A percentile compares a stretch with the other conserved stretches of the same genome.
phyloP scores from a whole-genome alignment of 2,113 vertebrate species.

The Gopherus flavomarginatus region DNA sequence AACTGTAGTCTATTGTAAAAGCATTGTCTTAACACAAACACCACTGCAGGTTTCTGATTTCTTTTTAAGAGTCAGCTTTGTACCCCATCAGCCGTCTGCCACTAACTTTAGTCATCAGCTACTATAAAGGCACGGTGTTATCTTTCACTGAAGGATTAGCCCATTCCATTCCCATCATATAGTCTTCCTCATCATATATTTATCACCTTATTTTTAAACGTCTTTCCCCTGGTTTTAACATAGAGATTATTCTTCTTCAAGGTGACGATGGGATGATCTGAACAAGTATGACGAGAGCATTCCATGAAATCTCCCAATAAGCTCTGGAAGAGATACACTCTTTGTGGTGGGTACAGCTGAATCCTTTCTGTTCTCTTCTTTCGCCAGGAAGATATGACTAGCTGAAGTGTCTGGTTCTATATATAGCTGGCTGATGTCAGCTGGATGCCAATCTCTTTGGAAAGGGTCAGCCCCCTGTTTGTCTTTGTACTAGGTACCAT shows the following conservation, averaged over 20 bases:
- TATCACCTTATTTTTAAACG: constrained; percentile 62
- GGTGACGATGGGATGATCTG: constrained; percentile 31
- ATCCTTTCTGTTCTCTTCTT: constrained; percentile 75
- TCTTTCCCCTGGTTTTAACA: constrained; percentile 25
- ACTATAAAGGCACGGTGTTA: constrained; percentile 37
- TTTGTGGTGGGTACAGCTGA: constrained; percentile 67
- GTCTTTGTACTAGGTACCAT: constrained; percentile 80
- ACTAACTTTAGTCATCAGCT: constrained; percentile 47
- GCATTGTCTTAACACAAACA: not conserved
- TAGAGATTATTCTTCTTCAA: constrained; percentile 22
- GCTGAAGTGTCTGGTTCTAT: constrained; percentile 87
- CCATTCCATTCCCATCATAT: constrained; percentile 63
- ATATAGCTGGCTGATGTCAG: constrained; percentile 98
- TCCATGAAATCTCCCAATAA: constrained; percentile 38
- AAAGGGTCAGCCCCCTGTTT: constrained; percentile 84
- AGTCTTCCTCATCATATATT: constrained; percentile 60
- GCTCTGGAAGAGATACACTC: constrained; percentile 46
- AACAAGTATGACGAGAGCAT: not conserved
- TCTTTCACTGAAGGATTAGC: constrained; percentile 71
- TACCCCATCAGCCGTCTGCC: constrained; percentile 26
- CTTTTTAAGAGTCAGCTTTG: constrained; percentile 42
- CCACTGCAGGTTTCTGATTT: constrained; percentile 17
- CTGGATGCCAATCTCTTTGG: constrained; percentile 88
- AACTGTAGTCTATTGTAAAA: not conserved
- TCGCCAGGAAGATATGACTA: constrained; percentile 84